Base-by-base conservation (phyloP, 2,113 vertebrate genomes). In the Embiotoca jacksoni region DNA sequence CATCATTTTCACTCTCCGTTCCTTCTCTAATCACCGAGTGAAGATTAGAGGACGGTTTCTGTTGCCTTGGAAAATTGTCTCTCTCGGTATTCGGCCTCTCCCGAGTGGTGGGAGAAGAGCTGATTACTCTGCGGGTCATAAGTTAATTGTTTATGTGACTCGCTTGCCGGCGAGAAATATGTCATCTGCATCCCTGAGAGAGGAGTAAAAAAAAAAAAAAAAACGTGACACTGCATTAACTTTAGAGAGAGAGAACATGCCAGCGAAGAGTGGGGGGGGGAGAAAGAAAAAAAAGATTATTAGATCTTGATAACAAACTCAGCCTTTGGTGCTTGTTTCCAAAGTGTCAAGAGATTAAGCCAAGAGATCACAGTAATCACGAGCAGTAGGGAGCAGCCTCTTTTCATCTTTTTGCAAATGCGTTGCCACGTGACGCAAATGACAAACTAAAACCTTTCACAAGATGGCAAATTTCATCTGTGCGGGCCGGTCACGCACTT, bases 141-240 rank as follows among this genome's bases (percentile, higher is more conserved):
- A 90, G 83, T 85, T 87, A 89, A 88, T 90, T 89, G 82, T 82
- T 86, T 83, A 54, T 88, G 83, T 85, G 81, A 86, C 86, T 88
- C 14, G 49, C 60, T 84, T 85, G 84, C 76, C 60, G 15, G 72
- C 2, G 8, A 49, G 70, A 60, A 87, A 88, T 72, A 68, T 85
- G 72, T 77, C 80, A 78, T 81, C 58, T 62, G 57, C 56, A 65
- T 82, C 57, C 64, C 33, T 23, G 61, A 57, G 64, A 79, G 79
- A 63, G 59, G 57, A 75, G 55, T 59, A 39, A 75, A 83, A 23
- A 1, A 23, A 23, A 23, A 23, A 23, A 23, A 23, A 84, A 82
- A 84, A 46, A 54, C 58, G 76, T 54, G 47, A 76, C 46, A 49
- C 58, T 15, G 53, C 2, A 5, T 46, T 75, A 75, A 77, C 61